Base-by-base conservation (phyloP, 2,797 vertebrate species). In the Vultur gryphus region DNA sequence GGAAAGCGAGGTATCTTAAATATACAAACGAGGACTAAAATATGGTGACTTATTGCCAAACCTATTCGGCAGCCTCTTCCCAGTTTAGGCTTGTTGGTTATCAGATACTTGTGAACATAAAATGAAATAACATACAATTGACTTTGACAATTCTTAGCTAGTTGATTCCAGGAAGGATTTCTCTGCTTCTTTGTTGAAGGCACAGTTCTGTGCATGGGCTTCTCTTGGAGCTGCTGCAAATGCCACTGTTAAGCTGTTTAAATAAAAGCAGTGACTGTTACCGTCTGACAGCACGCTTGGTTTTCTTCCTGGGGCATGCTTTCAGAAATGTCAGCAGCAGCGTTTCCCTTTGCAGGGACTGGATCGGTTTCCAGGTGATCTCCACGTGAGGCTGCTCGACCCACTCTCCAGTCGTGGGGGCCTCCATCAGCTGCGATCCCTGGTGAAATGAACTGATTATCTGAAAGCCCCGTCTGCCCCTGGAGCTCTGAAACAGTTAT, bases 261-360 rank as follows among this genome's bases (percentile, higher is more conserved):
- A 39, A 9, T 3, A 24, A 7, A 44, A 65, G 75, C 82, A 43
- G 78, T 8, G 52, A 17, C 48, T 15, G 49, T 55, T 62, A 3
- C 57, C 52, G 14, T 5, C 67, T 20, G 44, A 15, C 37, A 64
- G 61, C 21, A 43, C 0, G 0, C 31, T 17, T 11, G 11, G 6
- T 59, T 58, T 6, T 46, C 44, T 59, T 81, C 57, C 72, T 20
- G 25, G 49, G 58, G 16, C 24, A 2, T 1, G 8, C 21, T 35
- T 14, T 26, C 49, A 69, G 80, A 26, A 12, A 2, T 1, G 16
- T 0, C 71, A 72, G 76, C 90, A 41, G 76, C 48, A 71, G 73
- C 14, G 11, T 48, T 57, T n/a, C 71, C 71, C 29, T 71, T 6
- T 4, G n/a, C 58, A 76, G 78, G 70, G 58, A 11, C 41, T 7